Conservation (phyloP, 1,140 invertebrate genomes). For the Bradynema listronoti region DNA sequence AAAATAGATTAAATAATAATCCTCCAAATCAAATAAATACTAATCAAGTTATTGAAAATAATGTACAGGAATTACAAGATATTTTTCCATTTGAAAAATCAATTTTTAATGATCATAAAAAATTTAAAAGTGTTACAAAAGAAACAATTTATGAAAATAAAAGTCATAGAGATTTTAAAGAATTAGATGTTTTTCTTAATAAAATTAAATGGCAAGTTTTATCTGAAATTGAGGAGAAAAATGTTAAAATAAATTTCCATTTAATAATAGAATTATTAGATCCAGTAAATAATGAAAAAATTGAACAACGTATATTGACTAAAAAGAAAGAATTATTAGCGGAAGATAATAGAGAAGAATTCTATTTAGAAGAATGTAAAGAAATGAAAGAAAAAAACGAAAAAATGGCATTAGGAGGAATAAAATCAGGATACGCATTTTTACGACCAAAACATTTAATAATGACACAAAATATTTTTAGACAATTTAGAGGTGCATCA, state of each 20-base stretch:
- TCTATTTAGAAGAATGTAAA: slow-evolving; percentile 26
- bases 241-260: slow-evolving; percentile 38
- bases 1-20: background rate
- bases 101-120: slow-evolving; percentile 26
- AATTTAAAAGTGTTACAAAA: slow-evolving; percentile 25
- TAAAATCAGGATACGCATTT: slow-evolving; percentile 26
- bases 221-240: slow-evolving; percentile 31
- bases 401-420: slow-evolving; percentile 22
- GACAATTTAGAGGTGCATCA: slow-evolving; percentile 10
- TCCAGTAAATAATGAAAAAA: slow-evolving; percentile 8
- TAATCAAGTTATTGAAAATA: no score
- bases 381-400: slow-evolving; percentile 16
- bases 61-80: background rate
- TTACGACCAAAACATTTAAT: slow-evolving; percentile 5
- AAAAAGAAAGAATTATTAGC: slow-evolving; percentile 14
- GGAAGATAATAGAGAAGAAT: slow-evolving; percentile 32
- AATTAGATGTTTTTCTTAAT: slow-evolving; percentile 16
- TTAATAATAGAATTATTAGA: slow-evolving; percentile 23
- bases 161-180: background rate
- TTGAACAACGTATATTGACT: slow-evolving; percentile 4
- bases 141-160: slow-evolving; percentile 13
- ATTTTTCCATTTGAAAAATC: slow-evolving; percentile 13
- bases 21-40: background rate
- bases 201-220: slow-evolving; percentile 22
- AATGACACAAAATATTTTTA: slow-evolving; percentile 20